Base-by-base conservation (phyloP, 2,888 invertebrate genomes). In the Aromia moschata region DNA sequence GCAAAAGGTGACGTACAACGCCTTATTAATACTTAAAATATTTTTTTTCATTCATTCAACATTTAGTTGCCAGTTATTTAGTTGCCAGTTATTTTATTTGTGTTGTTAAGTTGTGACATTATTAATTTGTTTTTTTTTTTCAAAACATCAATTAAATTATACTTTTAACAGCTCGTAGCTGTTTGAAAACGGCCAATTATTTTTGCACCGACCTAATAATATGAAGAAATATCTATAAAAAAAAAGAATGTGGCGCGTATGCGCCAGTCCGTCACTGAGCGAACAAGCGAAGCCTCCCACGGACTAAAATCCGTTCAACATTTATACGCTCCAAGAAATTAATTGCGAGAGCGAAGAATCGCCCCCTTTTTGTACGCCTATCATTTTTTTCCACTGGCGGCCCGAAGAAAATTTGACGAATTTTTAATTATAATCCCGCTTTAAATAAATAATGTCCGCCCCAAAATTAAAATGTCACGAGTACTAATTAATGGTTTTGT, bases 381-480 rank as follows among this genome's bases (percentile, higher is more conserved):
- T 40, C 43, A 30, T 38, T 38, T 45, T n/a, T n/a, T n/a, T n/a
- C n/a, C n/a, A n/a, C n/a, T n/a, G n/a, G 40, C 33, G 16, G 12
- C 36, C 49, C 56, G 51, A 51, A 49, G 44, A 54, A 41, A 54
- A 58, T 37, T 58, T 58, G 58, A 54, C 58, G 46, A 55, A 55
- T 47, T 58, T 58, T 58, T 54, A 58, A 58, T 58, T 49, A 58
- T 47, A 53, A 43, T 47, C 43, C 43, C 31, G 45, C 1, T 54
- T 41, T 46, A 43, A 53, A 53, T 61, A 46, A 47, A 56, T 41
- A 53, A 61, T 58, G 54, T 49, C 36, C 38, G 54, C 47, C 47
- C n/a, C 38, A 38, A 61, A 61, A 61, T 58, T 54, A 54, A 58
- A 61, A 41, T 61, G 61, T 46, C 56, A 61, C 43, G 33, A n/a